A percentile compares a stretch with the other conserved stretches of the same genome.
Evolutionary conservation across 1,140 invertebrate genomes (phyloP).

Genomic region (Calliopsis andreniformis): DNA sequence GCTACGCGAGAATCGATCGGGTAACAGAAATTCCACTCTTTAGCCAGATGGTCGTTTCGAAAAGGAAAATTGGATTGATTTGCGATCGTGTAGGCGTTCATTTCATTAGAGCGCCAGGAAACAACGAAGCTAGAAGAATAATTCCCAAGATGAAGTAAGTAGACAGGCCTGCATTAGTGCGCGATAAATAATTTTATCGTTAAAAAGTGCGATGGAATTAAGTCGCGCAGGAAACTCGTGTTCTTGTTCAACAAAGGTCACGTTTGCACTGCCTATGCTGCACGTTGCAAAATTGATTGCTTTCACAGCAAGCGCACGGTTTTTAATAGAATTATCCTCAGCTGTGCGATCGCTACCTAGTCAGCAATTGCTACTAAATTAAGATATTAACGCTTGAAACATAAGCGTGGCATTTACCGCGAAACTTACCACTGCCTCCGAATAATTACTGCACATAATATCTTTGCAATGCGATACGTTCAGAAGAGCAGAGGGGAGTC

Average conservation of each 20-base stretch:
- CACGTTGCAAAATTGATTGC: not conserved
- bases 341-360: not conserved
- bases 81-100: not conserved
- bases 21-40: not conserved
- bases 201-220: no score
- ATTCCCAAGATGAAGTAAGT: not conserved
- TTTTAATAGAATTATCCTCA: constrained; percentile 12
- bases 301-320: not conserved
- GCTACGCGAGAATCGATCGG: not conserved
- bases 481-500: not conserved
- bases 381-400: constrained; percentile 9
- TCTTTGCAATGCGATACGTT: not conserved
- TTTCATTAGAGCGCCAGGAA: not conserved
- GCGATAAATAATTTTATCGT: not conserved
- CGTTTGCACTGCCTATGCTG: not conserved
- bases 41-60: not conserved
- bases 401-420: constrained; percentile 1
- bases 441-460: constrained; percentile 4
- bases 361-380: not conserved
- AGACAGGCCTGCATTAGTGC: no score
- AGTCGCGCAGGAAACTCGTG: not conserved
- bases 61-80: constrained; percentile 22
- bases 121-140: not conserved
- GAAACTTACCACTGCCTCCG: constrained; percentile 1
- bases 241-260: not conserved